These are phyloP conservation scores for Mungos mungo DNA, from an alignment of 2,113 vertebrate species.

Conservation along the genomic window DNA sequence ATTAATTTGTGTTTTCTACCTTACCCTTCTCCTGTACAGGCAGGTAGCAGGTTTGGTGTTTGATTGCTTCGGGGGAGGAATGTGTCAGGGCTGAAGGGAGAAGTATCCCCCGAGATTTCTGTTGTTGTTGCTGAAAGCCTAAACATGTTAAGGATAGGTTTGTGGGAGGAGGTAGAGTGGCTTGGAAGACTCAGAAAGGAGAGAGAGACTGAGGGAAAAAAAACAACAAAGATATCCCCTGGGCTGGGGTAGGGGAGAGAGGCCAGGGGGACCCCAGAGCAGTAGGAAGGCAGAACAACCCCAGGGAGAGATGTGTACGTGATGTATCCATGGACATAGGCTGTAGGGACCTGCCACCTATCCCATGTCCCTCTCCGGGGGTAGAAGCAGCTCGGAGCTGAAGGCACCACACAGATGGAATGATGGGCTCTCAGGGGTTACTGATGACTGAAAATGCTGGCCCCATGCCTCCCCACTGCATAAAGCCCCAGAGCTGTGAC, in stretches of 20 bases:
- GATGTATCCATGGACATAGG: no score
- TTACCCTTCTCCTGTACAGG: not conserved
- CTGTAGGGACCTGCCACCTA: not conserved
- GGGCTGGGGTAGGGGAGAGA: not conserved
- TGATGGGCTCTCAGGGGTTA: not conserved
- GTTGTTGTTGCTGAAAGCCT: not conserved
- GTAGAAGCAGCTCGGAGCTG: not conserved
- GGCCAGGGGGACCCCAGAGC: not conserved
- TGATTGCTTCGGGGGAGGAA: not conserved
- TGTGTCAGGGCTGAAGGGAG: not conserved
- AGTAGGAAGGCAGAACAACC: not conserved
- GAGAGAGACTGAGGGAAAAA: not conserved
- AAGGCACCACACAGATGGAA: not conserved
- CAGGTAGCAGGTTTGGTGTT: not conserved
- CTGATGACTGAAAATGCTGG: not conserved
- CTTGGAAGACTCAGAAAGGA: not conserved
- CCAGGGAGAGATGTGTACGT: not conserved
- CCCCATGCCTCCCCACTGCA: accelerated
- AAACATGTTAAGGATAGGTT: not conserved
- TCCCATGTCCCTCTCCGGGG: no score
- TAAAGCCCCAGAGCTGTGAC: not conserved
- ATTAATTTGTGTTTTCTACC: not conserved
- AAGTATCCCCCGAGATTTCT: slow-evolving; percentile 1
- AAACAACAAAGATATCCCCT: not conserved
- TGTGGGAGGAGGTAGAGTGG: not conserved